Base-by-base conservation (phyloP, 2,797 vertebrate genomes). In the Micrastur ruficollis region DNA sequence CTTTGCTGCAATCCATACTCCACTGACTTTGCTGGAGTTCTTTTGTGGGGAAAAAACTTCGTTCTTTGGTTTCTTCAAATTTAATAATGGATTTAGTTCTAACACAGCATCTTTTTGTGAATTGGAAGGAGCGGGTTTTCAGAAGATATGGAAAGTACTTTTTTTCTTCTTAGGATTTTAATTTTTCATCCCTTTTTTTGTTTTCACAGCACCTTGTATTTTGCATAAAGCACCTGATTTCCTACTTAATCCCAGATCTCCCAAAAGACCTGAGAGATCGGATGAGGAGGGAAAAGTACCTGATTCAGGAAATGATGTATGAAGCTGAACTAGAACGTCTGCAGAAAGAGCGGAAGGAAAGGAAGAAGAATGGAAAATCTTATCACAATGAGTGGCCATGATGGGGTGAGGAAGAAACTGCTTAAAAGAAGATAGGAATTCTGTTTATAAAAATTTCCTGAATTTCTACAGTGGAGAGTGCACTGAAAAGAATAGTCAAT, bases 271-370 rank as follows among this genome's bases (percentile, higher is more conserved):
- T 99, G 71, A 98, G 98, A 86, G 98, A 99, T 94, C 97, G 98
- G 40, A 99, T 99, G 98, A 98, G 98, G 79, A 98, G 98, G 92
- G 98, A 99, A 92, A 99, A 99, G 92, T 99, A 98, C 74, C 95
- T 99, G 53, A 98, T 99, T 95, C 98, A 99, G 97, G 98, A 99
- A 97, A 99, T 99, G 98, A 98, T 99, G 98, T 98, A 99, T 44
- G 98, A 99, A 96, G 98, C 98, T 9, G 98, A 99, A 84, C 95
- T 99, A 32, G 98, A 99, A 63, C 98, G 98, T 31, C 98, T 99
- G 59, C 98, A 98, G 81, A 98, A 98, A 75, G 98, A 99, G 91
- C 92, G 98, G 23, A 98, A 98, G 59, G 98, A 99, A 95, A 98
- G 98, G 67, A 98, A 98, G 95, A 98, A 97, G 84, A 98, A 98